Conservation (phyloP, 2,797 vertebrate species). For the Bradypodion ventrale region DNA sequence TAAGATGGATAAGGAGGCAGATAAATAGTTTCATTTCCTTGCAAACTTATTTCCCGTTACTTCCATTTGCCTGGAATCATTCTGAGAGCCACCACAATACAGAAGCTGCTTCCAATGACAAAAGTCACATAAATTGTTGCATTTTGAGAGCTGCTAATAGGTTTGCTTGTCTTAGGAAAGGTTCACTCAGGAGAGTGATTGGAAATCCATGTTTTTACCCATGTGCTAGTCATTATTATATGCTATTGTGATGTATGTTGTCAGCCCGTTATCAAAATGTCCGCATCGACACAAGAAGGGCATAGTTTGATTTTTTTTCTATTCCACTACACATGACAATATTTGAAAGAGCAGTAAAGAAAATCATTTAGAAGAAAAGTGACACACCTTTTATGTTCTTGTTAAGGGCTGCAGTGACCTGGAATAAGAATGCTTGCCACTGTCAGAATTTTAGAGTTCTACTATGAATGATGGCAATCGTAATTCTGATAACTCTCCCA, state of each 20-base stretch:
- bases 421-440: neutral
- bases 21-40: neutral
- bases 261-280: neutral
- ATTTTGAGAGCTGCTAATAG: neutral
- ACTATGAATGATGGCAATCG: neutral
- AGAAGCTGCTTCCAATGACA: neutral
- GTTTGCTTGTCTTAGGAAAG: neutral
- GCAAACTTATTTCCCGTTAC: neutral
- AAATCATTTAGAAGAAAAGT: neutral
- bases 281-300: neutral
- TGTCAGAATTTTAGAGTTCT: neutral
- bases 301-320: slow-evolving; percentile 26
- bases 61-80: neutral
- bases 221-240: neutral
- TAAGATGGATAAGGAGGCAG: neutral
- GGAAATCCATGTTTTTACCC: neutral
- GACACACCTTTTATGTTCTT: neutral
- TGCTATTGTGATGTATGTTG: neutral
- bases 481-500: slow-evolving; percentile 1
- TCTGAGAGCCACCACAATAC: neutral
- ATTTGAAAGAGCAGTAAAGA: slow-evolving; percentile 12
- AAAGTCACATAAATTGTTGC: neutral
- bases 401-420: neutral
- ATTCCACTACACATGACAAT: neutral
- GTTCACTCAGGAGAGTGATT: neutral